Base-by-base conservation (phyloP, 2,888 invertebrate genomes). In the Sicus ferrugineus region DNA sequence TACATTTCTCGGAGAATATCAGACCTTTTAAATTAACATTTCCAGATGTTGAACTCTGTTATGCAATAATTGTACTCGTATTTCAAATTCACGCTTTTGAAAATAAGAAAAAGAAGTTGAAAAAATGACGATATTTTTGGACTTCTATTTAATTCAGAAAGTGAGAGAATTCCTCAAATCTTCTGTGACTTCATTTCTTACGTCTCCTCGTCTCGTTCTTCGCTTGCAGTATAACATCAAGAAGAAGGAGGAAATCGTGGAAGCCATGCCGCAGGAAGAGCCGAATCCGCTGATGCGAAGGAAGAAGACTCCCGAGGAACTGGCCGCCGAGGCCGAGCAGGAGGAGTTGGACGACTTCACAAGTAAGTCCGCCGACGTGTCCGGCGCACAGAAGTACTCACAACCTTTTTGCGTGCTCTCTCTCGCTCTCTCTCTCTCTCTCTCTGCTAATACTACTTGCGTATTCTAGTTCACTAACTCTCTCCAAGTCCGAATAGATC, bases 241-340 rank as follows among this genome's bases (percentile, higher is more conserved):
- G 87, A 98, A 98, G 90, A 96, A 95, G 86, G 97, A 97, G 85
- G 97, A 97, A 86, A 90, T 94, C 79, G 92, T 94, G 80, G 93
- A 93, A 81, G 91, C 91, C 81, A 90, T 91, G 84, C 92, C 92
- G 74, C 90, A 91, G 80, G 95, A 95, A 87, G 94, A 94, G 76
- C 94, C 94, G 80, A 96, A 96, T 86, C 95, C 96, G 68, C 89
- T 98, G 81, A 98, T 97, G 93, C 93, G 98, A 86, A 97, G 96
- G 90, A 97, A 98, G 89, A 98, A 98, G 87, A 98, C 98, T 72
- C 98, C 98, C 1, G 98, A 97, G 86, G 98, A 98, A 85, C 87
- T 98, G 81, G 98, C 98, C 71, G 93, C 96, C 58, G 98, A 98
- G 86, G 97, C 97, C 59, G 97, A 97, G 87, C 93, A 93, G 66